Base-by-base conservation (phyloP, 2,888 invertebrate genomes). In the Cataglyphis albicans region DNA sequence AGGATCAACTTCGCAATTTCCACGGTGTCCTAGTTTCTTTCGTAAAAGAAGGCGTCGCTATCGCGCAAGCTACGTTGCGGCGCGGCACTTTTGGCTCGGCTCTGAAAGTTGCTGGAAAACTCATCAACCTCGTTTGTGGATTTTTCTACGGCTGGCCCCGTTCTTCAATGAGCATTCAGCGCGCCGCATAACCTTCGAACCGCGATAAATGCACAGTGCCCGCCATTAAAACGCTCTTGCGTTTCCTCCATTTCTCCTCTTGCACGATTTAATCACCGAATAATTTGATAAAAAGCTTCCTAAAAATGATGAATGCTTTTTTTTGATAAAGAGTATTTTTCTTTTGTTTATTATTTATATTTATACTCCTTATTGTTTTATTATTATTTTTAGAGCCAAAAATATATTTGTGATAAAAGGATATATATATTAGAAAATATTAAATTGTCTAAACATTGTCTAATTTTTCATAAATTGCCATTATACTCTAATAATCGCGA, bases 1-100 rank as follows among this genome's bases (percentile, higher is more conserved):
- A 86, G 78, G 35, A 44, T 41, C 81, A 81, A 72, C 82, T 81
- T 84, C 25, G 85, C 84, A 83, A 86, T 90, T 89, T 88, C 85
- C 85, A 88, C 85, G 83, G 81, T 82, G 88, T 83, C 81, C 85
- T 82, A 85, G 81, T 88, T 89, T 72, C 25, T 70, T 75, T 57
- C 72, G 44, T 44, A 38, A 59, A 64, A 75, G 65, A 64, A 75
- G 65, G 64, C 52, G 48, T 61, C 48, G 63, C 32, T 78, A 81
- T 72, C 44, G 65, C 78, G 78, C 59, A 70, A 59, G 72, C 44
- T 44, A 38, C 41, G 25, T 18, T 15, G 65, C 65, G 18, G 25
- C 48, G 18, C n/a, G 44, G 70, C 48, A 59, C 78, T 80, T 80
- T 80, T 72, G 78, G 35, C 32, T 80, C 65, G 75, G 29, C 70